Base-by-base conservation (phyloP, 1,140 invertebrate species). In the Coptotermes formosanus region DNA sequence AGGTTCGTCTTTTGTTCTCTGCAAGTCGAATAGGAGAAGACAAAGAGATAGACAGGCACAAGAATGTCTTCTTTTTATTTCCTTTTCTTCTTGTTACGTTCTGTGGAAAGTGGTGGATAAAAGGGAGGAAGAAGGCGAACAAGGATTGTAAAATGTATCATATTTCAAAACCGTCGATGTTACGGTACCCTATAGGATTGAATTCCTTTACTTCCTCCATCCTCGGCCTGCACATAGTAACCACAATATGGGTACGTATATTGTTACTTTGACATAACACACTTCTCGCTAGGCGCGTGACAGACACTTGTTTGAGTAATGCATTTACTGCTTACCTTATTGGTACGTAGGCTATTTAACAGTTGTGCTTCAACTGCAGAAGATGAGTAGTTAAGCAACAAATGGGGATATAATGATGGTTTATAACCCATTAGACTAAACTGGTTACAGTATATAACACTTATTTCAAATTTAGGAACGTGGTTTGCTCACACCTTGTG, bases 61-160 rank as follows among this genome's bases (percentile, higher is more conserved):
- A 75, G 64, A 75, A 75, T 75, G 64, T 75, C 25, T 75, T 30
- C 64, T 30, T 75, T 75, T 30, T 75, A 64, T 64, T 19, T 64
- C 8, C 19, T 19, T 75, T 75, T n/a, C 14, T 30, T 7, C n/a
- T 75, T 75, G 25, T 75, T 75, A 30, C n/a, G n/a, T 75, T 75
- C 64, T 75, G 64, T 75, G 25, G 64, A 75, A 75, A 25, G 30
- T 75, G 64, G 1, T 75, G 64, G n/a, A 75, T 75, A 75, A 30
- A 75, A 30, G 64, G 25, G 16, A 16, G n/a, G 9, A 30, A 30
- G n/a, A 75, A 0, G 25, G n/a, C 64, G n/a, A 14, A 75, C 64
- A 30, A 11, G 64, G 64, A n/a, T 30, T 75, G 64, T 75, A 75
- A 75, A 75, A 75, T 75, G 64, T 75, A 75, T 75, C 64, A 75